Evolutionary conservation across 1,140 invertebrate genomes (phyloP), one percentile per base, ranked within the genome.

Genomic region (Papilio dardanus): DNA sequence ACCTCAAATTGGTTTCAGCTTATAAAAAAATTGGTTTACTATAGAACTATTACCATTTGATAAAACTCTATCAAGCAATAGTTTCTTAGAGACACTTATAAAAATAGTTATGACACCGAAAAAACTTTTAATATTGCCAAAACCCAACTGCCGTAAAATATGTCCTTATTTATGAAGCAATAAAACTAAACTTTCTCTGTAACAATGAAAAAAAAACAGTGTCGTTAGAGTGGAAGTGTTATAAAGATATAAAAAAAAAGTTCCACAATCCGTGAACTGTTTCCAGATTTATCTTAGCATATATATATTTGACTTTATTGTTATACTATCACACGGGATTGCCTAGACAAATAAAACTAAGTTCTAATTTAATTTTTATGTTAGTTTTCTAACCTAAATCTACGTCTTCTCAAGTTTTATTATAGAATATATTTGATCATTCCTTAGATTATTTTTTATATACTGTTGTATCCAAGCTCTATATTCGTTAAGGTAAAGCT

Each of bases 141-240:
- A 37, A 68, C 67, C 37, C 67, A 68, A 68, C 37, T 68, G 67
- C 67, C 67, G 67, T 68, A 68, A 68, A 68, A 68, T 68, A 68
- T 68, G 67, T 33, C 67, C 33, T 68, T 68, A 19, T 68, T 68
- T 68, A 37, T 68, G 67, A 68, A 68, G 67, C 67, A 68, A 37
- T 68, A 68, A 68, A 37, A 68, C 19, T 37, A 68, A 68, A 68
- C 67, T 68, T 68, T 68, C 19, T 21, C 67, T 68, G 24, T 68
- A 68, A 42, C 67, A 68, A 68, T 68, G 33, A 40, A 68, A 24
- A n/a, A n/a, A 35, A 37, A 68, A 68, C 19, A 68, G 19, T 68
- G 21, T 68, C 67, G 21, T 68, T 37, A 68, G 67, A 68, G 33
- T 35, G 37, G 33, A 19, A 68, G 35, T n/a, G 67, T 68, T 68